Base-by-base conservation (phyloP, 37 sponge, comb jelly and placozoan genomes). In the Axinella damicornis region DNA sequence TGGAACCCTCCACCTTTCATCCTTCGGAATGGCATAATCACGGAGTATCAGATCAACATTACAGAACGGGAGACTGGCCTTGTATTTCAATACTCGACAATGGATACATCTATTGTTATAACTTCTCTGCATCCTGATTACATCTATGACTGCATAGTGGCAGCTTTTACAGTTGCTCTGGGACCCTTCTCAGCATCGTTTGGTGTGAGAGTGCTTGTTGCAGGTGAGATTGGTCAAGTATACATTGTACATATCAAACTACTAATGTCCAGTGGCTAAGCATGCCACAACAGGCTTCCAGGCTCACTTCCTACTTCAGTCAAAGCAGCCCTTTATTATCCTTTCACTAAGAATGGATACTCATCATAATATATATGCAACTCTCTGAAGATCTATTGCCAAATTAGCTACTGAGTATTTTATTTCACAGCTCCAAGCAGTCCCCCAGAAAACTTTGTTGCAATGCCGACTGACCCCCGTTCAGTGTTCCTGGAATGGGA, bases 1-100 rank as follows among this genome's bases (percentile, higher is more conserved):
- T 84, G 85, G 85, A 35, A 35, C 12, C 18, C 57, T 17, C 74
- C 74, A 5, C 69, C 68, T 56, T 21, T 9, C 24, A 46, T 75
- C 40, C 52, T 54, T 30, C 68, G 28, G 58, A 74, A 84, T 76
- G 85, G 85, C 31, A 63, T 31, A 32, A 76, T 84, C 24, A 68
- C 69, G 24, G 4, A 18, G 2, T 76, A 76, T 65, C 2, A n/a
- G 2, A 54, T 84, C 13, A 66, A 61, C 34, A 57, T 84, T 17
- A 84, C 68, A 53, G 67, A 63, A 30, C 40, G 66, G 24, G 76
- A 65, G 36, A 75, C 76, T 18, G 9, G 30, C 4, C 46, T 46
- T 46, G 46, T 46, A 9, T 46, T 46, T 46, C 46, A 46, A 46
- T 46, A 46, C 46, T 12, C 46, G 4, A 46, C 46, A 4, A 46